Evolutionary conservation across 1,140 invertebrate genomes (phyloP).

Genomic region (Aphis craccivora): DNA sequence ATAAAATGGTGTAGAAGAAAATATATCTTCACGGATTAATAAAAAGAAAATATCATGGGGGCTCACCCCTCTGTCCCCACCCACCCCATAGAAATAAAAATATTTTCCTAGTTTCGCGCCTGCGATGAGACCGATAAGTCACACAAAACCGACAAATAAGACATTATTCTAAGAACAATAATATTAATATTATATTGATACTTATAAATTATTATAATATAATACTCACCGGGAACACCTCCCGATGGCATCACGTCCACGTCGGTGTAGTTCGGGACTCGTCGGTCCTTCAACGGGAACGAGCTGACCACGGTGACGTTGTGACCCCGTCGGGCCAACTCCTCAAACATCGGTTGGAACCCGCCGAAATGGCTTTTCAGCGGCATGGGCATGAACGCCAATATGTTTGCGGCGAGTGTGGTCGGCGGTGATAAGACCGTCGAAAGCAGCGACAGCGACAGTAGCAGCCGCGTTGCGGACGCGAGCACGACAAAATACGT

Average conservation of each 20-base stretch:
- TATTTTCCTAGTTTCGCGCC: no score
- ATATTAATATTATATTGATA: no score
- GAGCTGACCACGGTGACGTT: slow-evolving; percentile 69
- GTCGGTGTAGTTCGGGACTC: slow-evolving; percentile 59
- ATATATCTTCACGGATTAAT: no score
- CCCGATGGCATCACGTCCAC: neutral
- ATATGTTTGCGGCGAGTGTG: slow-evolving; percentile 60
- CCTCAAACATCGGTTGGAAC: slow-evolving; percentile 64
- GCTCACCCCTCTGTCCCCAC: no score
- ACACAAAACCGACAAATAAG: no score
- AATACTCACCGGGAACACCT: neutral
- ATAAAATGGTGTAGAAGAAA: no score
- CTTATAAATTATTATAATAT: no score
- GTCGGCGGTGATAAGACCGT: neutral
- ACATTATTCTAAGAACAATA: no score
- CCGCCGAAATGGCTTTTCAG: slow-evolving; percentile 63
- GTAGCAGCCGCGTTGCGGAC: no score
- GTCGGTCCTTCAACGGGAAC: slow-evolving; percentile 62
- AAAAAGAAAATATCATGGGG: no score
- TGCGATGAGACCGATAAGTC: no score
- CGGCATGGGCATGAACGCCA: slow-evolving; percentile 62
- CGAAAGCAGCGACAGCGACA: neutral
- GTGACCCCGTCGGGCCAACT: slow-evolving; percentile 69
- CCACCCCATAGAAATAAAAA: no score
- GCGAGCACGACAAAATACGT: neutral